Evolutionary conservation across 2,888 invertebrate genomes (phyloP).

Genomic region (Nymphalis c-album): DNA sequence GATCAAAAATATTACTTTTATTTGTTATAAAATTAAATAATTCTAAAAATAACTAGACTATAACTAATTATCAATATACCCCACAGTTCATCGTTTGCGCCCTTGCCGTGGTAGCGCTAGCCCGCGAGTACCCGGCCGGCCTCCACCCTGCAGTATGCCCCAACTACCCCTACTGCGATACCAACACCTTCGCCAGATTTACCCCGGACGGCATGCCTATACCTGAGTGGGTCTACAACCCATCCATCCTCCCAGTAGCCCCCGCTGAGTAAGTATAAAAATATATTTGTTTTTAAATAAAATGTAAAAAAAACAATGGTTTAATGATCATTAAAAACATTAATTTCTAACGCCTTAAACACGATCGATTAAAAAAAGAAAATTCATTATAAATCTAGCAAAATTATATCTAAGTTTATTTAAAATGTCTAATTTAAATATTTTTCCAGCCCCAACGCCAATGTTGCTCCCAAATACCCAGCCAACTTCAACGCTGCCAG

Average conservation of each 20-base stretch:
- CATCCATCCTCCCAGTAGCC: slow-evolving; percentile 56
- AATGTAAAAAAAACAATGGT: too few species aligned
- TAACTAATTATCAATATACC: not conserved
- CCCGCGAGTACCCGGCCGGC: slow-evolving; percentile 80
- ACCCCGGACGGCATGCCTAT: slow-evolving; percentile 71
- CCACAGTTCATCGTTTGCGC: slow-evolving; percentile 69
- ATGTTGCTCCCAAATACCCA: slow-evolving; percentile 70
- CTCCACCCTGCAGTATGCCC: slow-evolving; percentile 82
- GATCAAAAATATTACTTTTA: too few species aligned
- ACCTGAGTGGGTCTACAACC: slow-evolving; percentile 72
- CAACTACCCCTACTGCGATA: slow-evolving; percentile 81
- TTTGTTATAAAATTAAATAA: too few species aligned
- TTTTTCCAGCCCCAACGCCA: slow-evolving; percentile 53
- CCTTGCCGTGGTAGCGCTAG: slow-evolving; percentile 67
- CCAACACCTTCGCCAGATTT: slow-evolving; percentile 67
- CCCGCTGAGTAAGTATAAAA: slow-evolving; percentile 53
- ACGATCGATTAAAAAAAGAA: not conserved
- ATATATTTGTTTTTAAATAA: not conserved
- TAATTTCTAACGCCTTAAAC: not conserved
- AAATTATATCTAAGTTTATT: not conserved
- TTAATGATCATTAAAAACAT: not conserved
- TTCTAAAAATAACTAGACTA: too few species aligned
- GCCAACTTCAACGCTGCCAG: slow-evolving; percentile 77
- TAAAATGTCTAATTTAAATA: not conserved
- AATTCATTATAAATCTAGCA: too few species aligned